Base-by-base conservation (phyloP, 2,888 invertebrate genomes). In the Ceraclea dissimilis region DNA sequence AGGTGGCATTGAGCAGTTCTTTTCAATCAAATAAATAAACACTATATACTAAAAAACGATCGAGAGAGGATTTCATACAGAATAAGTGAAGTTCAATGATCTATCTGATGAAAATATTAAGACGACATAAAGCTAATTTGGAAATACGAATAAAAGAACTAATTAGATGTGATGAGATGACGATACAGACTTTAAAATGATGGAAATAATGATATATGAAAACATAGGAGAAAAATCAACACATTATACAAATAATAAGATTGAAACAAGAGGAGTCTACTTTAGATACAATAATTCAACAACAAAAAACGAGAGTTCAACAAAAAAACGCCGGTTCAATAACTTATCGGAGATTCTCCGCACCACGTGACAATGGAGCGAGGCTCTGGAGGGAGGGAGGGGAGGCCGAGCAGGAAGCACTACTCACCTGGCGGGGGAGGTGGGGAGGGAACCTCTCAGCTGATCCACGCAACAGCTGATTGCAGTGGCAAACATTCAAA, bases 401-500 rank as follows among this genome's bases (percentile, higher is more conserved):
- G 4, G 39, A 39, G 39, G 39, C 39, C 39, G 39, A 39, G 39
- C 39, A 39, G 39, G 39, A 39, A 39, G 39, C 16, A 39, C 5
- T 13, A 39, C 39, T 39, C 46, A 16, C 11, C 46, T 46, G 20
- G 19, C 5, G 46, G 20, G 20, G 22, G 49, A 10, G 20, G 17
- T 2, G 19, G 6, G 26, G 49, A 26, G 26, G 49, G 13, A 6
- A 13, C 39, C 49, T 33, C 21, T 49, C 56, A 57, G 56, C 56
- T 57, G 56, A 57, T 52, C 52, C 39, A 11, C 11, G 17, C 43
- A 43, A 53, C 54, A 54, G 54, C 54, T 54, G 54, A 54, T 54
- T 49, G 49, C 26, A 20, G 20, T 20, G 43, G 43, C 43, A 26
- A 26, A 26, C 26, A 26, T 4, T 6, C 26, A 26, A 26, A 26